Evolutionary conservation across 2,113 vertebrate species (phyloP).

Genomic region (Mobula hypostoma): DNA sequence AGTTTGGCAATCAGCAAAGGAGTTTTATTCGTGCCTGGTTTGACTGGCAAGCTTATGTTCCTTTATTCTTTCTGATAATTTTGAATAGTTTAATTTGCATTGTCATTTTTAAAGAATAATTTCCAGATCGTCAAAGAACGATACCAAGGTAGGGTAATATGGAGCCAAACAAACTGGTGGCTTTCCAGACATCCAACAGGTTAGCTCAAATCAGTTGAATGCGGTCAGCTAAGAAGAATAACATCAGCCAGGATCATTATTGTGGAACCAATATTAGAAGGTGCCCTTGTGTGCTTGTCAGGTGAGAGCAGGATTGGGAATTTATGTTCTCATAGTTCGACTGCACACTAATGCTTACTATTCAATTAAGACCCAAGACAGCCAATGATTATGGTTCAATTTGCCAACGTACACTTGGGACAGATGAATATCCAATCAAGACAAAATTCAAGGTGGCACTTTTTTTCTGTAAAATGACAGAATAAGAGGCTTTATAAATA

Average conservation of each 20-base stretch:
- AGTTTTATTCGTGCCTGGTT: no score
- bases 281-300: background rate
- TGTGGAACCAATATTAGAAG: background rate
- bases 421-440: background rate
- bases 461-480: background rate
- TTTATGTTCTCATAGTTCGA: background rate
- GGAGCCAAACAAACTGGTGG: background rate
- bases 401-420: background rate
- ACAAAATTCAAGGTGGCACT: background rate
- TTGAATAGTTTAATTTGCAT: background rate
- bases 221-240: background rate
- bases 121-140: background rate
- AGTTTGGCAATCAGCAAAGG: no score
- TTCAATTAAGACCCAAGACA: background rate
- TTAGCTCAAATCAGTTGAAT: background rate
- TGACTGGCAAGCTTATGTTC: background rate
- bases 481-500: background rate
- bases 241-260: background rate
- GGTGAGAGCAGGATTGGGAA: background rate
- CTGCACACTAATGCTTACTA: background rate
- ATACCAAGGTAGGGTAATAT: background rate
- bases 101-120: background rate
- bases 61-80: background rate
- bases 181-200: background rate
- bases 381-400: background rate